A percentile compares a stretch with the other conserved stretches of the same genome.
These are phyloP conservation scores for Rhabditoides inermis DNA, from an alignment of 2,888 invertebrate genomes.

Conservation along the genomic window DNA sequence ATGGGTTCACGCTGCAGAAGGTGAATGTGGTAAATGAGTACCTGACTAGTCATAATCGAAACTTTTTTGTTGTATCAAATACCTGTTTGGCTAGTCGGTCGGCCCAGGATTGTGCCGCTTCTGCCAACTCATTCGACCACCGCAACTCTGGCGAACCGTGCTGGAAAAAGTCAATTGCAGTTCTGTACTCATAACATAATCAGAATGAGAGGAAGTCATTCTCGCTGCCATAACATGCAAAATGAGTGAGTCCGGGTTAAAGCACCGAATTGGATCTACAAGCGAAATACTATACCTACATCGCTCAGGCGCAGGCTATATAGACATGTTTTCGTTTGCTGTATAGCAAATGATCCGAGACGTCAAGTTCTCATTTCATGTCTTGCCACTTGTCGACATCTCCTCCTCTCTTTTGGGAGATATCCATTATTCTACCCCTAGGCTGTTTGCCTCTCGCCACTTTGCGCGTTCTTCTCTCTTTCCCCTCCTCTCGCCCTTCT, in stretches of 20 bases:
- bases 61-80: too few relatives aligned
- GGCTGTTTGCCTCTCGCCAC: not conserved
- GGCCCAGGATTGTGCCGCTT: conserved; percentile 56
- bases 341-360: too few relatives aligned
- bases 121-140: conserved; percentile 51
- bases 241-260: not conserved
- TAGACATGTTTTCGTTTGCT: too few relatives aligned
- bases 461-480: not conserved
- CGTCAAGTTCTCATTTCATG: too few relatives aligned
- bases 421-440: not conserved
- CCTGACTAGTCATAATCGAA: not conserved
- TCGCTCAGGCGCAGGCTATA: too few relatives aligned
- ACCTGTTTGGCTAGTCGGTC: conserved; percentile 53
- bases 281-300: not conserved
- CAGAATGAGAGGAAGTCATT: conserved; percentile 49
- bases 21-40: too few relatives aligned
- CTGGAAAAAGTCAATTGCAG: too few relatives aligned
- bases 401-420: not conserved
- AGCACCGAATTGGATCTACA: not conserved
- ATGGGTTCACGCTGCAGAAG: too few relatives aligned
- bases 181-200: too few relatives aligned
- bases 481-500: not conserved
- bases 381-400: too few relatives aligned
- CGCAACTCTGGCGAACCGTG: conserved; percentile 51
- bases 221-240: conserved; percentile 23